These are phyloP conservation scores for Coelopa frigida DNA, from an alignment of 1,140 invertebrate species.

Conservation along the genomic window DNA sequence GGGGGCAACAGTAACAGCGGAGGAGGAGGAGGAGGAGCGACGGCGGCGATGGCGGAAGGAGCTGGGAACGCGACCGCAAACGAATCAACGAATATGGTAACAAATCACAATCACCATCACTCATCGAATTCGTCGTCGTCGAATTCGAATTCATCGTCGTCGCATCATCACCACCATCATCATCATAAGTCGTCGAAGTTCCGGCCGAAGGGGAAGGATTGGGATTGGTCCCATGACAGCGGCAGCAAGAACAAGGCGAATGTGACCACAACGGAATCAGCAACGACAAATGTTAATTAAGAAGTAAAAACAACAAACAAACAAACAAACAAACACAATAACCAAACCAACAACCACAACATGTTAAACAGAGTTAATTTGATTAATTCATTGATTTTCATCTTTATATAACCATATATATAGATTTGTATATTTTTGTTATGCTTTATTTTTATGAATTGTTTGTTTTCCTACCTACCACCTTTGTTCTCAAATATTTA, in stretches of 20 bases:
- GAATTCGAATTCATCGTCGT: constrained; percentile 8
- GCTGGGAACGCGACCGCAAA: too few species aligned
- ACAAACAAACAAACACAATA: too few species aligned
- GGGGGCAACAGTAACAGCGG: constrained; percentile 4
- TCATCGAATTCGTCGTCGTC: not conserved
- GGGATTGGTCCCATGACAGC: constrained; percentile 55
- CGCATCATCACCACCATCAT: constrained; percentile 26
- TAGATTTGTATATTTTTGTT: too few species aligned
- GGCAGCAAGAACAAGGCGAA: constrained; percentile 19
- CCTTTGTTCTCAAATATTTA: too few species aligned
- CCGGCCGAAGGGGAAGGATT: constrained; percentile 66
- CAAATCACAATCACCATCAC: not conserved
- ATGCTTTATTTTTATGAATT: too few species aligned
- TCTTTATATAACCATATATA: too few species aligned
- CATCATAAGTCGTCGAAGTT: constrained; percentile 51
- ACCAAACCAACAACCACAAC: too few species aligned
- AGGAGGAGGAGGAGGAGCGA: too few species aligned
- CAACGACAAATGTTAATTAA: constrained; percentile 14
- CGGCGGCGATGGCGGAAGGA: not conserved
- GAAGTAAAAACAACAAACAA: too few species aligned
- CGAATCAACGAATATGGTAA: not conserved
- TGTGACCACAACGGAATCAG: not conserved
- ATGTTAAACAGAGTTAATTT: too few species aligned
- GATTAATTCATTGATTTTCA: too few species aligned
- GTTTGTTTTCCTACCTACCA: too few species aligned